Evolutionary conservation across 1,140 invertebrate species (phyloP).

Genomic region (Temnothorax curvispinosus): DNA sequence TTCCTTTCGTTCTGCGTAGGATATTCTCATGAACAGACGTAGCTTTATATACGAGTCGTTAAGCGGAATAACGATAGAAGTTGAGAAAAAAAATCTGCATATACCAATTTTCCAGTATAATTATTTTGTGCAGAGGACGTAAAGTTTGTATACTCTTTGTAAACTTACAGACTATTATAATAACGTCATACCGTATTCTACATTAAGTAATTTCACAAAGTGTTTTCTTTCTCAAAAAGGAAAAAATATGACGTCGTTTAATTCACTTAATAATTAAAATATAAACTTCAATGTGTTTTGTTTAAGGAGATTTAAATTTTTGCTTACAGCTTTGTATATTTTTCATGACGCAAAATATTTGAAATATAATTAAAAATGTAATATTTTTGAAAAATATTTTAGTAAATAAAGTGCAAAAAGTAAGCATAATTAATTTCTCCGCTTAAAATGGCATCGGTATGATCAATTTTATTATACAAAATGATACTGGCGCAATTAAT

Average conservation of each 20-base stretch:
- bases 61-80: background rate
- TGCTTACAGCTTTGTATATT: background rate
- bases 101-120: background rate
- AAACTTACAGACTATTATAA: conserved; percentile 1
- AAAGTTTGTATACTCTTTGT: conserved; percentile 6
- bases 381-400: background rate
- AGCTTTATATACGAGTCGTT: conserved; percentile 18
- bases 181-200: background rate
- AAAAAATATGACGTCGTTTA: background rate
- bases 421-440: background rate
- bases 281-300: background rate
- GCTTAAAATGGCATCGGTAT: background rate
- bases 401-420: background rate
- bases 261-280: background rate
- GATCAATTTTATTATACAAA: conserved; percentile 31
- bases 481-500: conserved; percentile 31
- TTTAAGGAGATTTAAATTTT: background rate
- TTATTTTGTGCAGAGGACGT: background rate
- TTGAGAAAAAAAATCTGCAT: background rate
- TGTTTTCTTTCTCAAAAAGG: background rate
- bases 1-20: background rate
- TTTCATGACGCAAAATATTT: background rate
- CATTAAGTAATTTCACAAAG: conserved; percentile 12
- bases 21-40: background rate
- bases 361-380: background rate